Evolutionary conservation across 2,888 invertebrate species (phyloP).

Genomic region (Agrochola litura): DNA sequence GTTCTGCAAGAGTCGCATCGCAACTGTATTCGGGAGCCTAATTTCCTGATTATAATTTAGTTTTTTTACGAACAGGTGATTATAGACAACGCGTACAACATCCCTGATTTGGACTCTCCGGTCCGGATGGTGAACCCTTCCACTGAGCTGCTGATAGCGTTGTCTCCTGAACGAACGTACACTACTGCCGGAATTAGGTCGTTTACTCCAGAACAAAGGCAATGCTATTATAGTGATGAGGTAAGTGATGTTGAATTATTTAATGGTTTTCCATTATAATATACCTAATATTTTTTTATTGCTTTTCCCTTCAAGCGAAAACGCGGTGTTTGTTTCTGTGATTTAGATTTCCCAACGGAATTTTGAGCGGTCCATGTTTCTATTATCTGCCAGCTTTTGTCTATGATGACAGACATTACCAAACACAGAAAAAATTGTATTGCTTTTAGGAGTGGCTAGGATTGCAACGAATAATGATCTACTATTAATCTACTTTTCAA

Average conservation of each 20-base stretch:
- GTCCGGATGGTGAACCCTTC: constrained; percentile 90
- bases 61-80: constrained; percentile 85
- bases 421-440: background rate
- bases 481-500: background rate
- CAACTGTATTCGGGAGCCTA: too few relatives aligned
- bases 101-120: constrained; percentile 91
- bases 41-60: background rate
- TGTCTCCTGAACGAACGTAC: constrained; percentile 92
- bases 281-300: constrained; percentile 3
- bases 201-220: constrained; percentile 86
- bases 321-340: constrained; percentile 16
- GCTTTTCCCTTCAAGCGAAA: background rate
- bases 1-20: too few relatives aligned
- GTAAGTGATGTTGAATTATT: constrained; percentile 64
- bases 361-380: background rate
- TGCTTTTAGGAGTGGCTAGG: background rate
- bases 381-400: constrained; percentile 19
- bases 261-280: background rate
- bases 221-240: constrained; percentile 92
- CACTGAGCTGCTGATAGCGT: constrained; percentile 91
- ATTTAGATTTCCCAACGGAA: constrained; percentile 48
- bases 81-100: constrained; percentile 92
- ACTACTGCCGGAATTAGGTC: constrained; percentile 89
- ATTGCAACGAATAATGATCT: background rate
- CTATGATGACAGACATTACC: background rate